A percentile compares a stretch with the other conserved stretches of the same genome.
Conservation (phyloP, 2,113 vertebrate species). For the Hydropotes inermis region DNA sequence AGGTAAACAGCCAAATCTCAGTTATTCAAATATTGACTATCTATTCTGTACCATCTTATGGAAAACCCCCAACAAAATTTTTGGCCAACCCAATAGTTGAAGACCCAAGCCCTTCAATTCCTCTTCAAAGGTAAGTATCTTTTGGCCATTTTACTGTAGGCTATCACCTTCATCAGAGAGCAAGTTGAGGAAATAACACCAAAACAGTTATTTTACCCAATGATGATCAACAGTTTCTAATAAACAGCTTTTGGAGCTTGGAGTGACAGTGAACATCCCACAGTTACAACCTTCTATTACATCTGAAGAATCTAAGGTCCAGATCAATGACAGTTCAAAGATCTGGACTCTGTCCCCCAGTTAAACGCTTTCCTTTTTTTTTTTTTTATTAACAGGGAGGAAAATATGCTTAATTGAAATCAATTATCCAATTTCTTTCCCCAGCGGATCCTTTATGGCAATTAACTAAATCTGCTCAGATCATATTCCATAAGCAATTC, state of each 20-base stretch:
- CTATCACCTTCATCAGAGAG: conserved; percentile 3
- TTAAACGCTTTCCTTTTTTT: background rate
- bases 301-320: background rate
- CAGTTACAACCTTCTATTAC: background rate
- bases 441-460: background rate
- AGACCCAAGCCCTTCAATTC: background rate
- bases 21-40: background rate
- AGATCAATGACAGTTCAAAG: conserved; percentile 32
- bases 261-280: background rate
- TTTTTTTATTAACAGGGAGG: background rate
- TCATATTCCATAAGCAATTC: background rate
- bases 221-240: background rate
- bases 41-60: background rate
- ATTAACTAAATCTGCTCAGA: background rate
- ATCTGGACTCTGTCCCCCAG: background rate
- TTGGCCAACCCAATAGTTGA: background rate
- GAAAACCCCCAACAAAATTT: background rate
- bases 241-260: background rate
- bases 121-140: conserved; percentile 15
- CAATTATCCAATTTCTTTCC: background rate
- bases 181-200: conserved; percentile 27
- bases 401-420: conserved; percentile 19
- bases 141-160: background rate
- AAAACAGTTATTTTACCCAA: background rate
- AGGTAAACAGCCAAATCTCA: conserved; percentile 27